Evolutionary conservation across 2,888 invertebrate species (phyloP), one percentile per base, ranked within the genome.

Genomic region (Eutolmus rufibarbis): DNA sequence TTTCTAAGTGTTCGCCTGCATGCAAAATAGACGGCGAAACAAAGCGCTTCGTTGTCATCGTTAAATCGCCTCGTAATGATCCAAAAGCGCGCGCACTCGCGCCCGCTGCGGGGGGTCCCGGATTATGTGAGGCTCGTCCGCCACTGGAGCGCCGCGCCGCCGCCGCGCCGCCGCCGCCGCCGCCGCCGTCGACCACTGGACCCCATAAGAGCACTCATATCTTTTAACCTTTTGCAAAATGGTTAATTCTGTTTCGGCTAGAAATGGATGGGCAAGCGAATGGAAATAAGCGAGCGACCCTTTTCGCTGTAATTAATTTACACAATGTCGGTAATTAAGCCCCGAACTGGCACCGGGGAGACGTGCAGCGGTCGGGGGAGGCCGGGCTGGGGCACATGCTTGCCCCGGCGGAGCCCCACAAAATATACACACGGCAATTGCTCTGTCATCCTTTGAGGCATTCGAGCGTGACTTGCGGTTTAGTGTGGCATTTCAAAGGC

Each of bases 271-370:
- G 66, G 66, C 23, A 28, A 66, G 66, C 28, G 66, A 66, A 28
- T 66, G 66, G 66, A 66, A 66, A 28, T 66, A 66, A 66, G 28
- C 66, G 66, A 66, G 3, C 66, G 66, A 66, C 66, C 66, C 66
- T 66, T 56, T 66, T 66, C 66, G 57, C 66, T 31, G 82, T 84
- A 84, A 84, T 84, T 84, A 84, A 84, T 84, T 84, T 84, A 84
- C 82, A 57, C 82, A 37, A 84, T 66, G 66, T 84, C 66, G 82
- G 82, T 84, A 84, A 84, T 84, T 84, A 84, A 84, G 82, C 37
- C 66, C 23, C 23, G 28, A 23, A 12, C 66, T 28, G 19, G 82
- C 40, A 46, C n/a, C 56, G n/a, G 46, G 28, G 9, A 9, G 66
- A 66, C 66, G 43, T 56, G 56, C 82, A 84, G 12, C 16, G n/a